Base-by-base conservation (phyloP, 2,888 invertebrate species). In the Philhelius pedissequus region DNA sequence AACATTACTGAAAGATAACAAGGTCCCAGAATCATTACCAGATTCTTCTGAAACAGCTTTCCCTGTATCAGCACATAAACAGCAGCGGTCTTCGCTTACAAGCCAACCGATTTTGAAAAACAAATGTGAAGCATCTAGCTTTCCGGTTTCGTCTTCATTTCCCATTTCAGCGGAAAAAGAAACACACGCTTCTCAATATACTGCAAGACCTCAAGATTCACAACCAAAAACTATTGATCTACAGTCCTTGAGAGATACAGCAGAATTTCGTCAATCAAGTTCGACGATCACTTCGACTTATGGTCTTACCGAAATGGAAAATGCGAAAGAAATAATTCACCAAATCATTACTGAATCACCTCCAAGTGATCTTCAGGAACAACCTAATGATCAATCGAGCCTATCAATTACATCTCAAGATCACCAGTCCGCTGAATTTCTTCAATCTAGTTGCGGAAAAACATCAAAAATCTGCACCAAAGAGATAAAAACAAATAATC, bases 181-280 rank as follows among this genome's bases (percentile, higher is more conserved):
- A 48, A 13, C 4, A 7, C 45, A 64, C 3, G 18, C 30, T 5
- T 1, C 32, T 32, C 64, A 64, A 9, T 64, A 64, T 1, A 32
- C 20, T 22, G 8, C 40, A 20, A 45, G n/a, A 4, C 43, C 64
- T 30, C n/a, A 64, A 32, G 64, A 64, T 1, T 20, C n/a, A 2
- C 32, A 64, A 66, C 87, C 82, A 15, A 90, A 88, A 84, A 87
- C 90, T 50, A 89, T 89, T 73, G 87, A 90, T 45, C 89, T 89
- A 70, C 7, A 74, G 69, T 13, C 81, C 1, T 22, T 66, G 15
- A 66, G 64, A 30, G 32, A 32, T 20, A 32, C 64, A 0, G 30
- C 45, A 8, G 20, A 56, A 13, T 4, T 40, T 32, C 20, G 25
- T 20, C 52, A 20, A 27, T 45, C 64, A 0, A 64, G 45, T 45